Conservation (phyloP, 2,888 invertebrate species). For the Spatulosminthurus flaviceps region DNA sequence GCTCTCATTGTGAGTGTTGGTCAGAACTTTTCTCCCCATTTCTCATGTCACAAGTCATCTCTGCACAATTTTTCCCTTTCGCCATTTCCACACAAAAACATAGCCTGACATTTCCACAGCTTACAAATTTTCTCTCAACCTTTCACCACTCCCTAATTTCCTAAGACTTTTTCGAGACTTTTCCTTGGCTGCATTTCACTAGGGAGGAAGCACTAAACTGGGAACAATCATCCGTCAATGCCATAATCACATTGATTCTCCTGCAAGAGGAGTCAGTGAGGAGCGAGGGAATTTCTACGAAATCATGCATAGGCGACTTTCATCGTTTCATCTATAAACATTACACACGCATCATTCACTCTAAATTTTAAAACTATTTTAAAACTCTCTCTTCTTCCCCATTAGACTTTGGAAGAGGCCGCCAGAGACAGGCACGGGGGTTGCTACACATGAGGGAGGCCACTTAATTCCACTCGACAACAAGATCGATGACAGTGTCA, state of each 20-base stretch:
- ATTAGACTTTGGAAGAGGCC: background rate
- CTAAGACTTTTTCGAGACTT: background rate
- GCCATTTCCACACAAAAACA: too few relatives aligned
- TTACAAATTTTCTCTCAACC: background rate
- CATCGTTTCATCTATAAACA: constrained; percentile 10
- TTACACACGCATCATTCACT: constrained; percentile 5
- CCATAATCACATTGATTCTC: constrained; percentile 10
- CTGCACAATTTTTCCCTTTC: too few relatives aligned
- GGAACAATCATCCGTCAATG: constrained; percentile 2
- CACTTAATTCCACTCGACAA: too few relatives aligned
- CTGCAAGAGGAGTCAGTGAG: background rate
- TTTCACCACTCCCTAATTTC: background rate
- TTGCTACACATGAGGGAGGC: too few relatives aligned
- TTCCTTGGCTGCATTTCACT: background rate
- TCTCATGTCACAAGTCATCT: constrained; percentile 8
- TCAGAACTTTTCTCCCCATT: background rate
- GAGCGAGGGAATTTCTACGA: background rate
- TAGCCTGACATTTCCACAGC: background rate
- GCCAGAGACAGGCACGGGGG: background rate
- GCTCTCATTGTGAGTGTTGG: background rate
- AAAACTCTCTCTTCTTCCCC: background rate
- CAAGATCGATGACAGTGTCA: constrained; percentile 1
- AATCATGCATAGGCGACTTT: background rate
- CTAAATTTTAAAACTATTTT: background rate
- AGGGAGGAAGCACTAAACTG: background rate